These are phyloP conservation scores for Oreochromis mossambicus DNA, from an alignment of 2,797 vertebrate species.

Conservation along the genomic window DNA sequence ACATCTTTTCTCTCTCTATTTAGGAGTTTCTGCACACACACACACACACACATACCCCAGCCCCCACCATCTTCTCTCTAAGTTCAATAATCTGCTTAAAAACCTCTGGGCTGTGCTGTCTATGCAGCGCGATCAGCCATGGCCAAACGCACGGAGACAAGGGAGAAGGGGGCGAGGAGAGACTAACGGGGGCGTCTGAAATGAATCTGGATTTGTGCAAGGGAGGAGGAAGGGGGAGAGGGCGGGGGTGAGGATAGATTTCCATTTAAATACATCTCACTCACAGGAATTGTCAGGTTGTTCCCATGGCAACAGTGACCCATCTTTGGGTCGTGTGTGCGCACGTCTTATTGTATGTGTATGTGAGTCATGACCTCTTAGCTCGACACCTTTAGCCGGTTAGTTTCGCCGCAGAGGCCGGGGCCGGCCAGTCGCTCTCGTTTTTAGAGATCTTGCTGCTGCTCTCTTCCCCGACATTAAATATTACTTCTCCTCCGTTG, in stretches of 20 bases:
- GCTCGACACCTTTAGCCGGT: slow-evolving; percentile 63
- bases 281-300: slow-evolving; percentile 71
- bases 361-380: slow-evolving; percentile 49
- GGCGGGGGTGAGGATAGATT: slow-evolving; percentile 44
- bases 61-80: slow-evolving; percentile 6
- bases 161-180: slow-evolving; percentile 1
- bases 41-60: background rate
- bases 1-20: slow-evolving; percentile 29
- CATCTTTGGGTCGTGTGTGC: slow-evolving; percentile 33
- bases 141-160: slow-evolving; percentile 49
- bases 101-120: slow-evolving; percentile 50
- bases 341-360: slow-evolving; percentile 15
- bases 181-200: slow-evolving; percentile 40
- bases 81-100: slow-evolving; percentile 64
- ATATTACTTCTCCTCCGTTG: slow-evolving; percentile 22
- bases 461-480: slow-evolving; percentile 17
- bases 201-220: slow-evolving; percentile 58
- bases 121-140: slow-evolving; percentile 56
- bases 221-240: background rate
- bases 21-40: slow-evolving; percentile 31
- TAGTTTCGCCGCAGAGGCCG: slow-evolving; percentile 60
- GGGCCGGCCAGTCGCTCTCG: slow-evolving; percentile 30
- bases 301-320: slow-evolving; percentile 68
- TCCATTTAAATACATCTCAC: slow-evolving; percentile 75
- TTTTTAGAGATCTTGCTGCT: slow-evolving; percentile 30